Evolutionary conservation across 1,140 invertebrate genomes (phyloP).

Genomic region (Vanessa tameamea): DNA sequence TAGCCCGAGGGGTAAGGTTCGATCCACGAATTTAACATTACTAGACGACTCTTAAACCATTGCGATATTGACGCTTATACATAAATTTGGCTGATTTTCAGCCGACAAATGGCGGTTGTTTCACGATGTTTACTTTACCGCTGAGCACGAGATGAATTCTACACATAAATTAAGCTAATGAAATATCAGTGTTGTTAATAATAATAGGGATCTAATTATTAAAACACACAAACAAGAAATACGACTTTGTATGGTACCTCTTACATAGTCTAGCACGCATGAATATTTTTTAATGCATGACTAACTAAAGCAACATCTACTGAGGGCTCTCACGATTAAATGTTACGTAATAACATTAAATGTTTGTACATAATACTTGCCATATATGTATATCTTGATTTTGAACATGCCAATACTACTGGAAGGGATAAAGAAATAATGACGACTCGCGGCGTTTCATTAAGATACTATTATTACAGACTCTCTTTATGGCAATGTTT

Average conservation of each 20-base stretch:
- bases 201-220: no score
- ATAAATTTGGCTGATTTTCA: background rate
- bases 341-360: conserved; percentile 7
- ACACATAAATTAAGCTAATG: background rate
- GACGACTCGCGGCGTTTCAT: conserved; percentile 13
- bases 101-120: background rate
- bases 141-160: background rate
- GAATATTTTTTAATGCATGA: no score
- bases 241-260: no score
- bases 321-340: background rate
- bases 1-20: no score
- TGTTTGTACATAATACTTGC: conserved; percentile 17
- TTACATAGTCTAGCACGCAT: no score
- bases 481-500: background rate
- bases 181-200: no score
- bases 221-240: no score
- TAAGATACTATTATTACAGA: conserved; percentile 16
- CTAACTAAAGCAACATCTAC: background rate
- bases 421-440: conserved; percentile 10
- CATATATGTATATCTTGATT: conserved; percentile 21
- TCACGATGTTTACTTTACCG: background rate
- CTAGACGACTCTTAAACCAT: background rate
- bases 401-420: background rate
- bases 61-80: background rate
- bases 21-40: no score